These are phyloP conservation scores for Rhodeus uyekii DNA, from an alignment of 2,797 vertebrate genomes.

Conservation along the genomic window DNA sequence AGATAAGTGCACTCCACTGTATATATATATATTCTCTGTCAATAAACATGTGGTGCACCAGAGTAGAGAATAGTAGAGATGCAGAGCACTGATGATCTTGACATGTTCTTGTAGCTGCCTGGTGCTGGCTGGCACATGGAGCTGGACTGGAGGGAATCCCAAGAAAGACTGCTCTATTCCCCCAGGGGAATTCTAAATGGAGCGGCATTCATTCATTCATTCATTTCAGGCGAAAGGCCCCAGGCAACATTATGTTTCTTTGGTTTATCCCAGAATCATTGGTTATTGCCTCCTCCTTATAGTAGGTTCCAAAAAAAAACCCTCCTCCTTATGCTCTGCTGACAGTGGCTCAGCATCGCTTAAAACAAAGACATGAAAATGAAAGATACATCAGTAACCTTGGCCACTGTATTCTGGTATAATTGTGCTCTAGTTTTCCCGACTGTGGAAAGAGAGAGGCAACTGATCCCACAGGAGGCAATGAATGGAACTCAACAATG, in stretches of 20 bases:
- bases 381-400: conserved; percentile 16
- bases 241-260: conserved; percentile 57
- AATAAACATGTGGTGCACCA: not conserved
- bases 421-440: conserved; percentile 37
- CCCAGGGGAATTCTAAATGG: conserved; percentile 54
- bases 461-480: conserved; percentile 37
- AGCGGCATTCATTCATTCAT: conserved; percentile 59
- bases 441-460: conserved; percentile 39
- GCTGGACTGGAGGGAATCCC: conserved; percentile 43
- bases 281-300: conserved; percentile 20
- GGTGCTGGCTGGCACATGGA: conserved; percentile 52
- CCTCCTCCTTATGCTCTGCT: not conserved
- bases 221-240: conserved; percentile 53
- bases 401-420: not conserved
- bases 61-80: not conserved
- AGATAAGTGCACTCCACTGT: no score
- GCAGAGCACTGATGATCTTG: conserved; percentile 14
- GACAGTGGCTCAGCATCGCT: conserved; percentile 20
- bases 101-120: conserved; percentile 50
- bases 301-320: conserved; percentile 24
- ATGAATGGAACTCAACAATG: conserved; percentile 44
- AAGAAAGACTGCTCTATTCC: conserved; percentile 53
- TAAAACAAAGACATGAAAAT: conserved; percentile 32
- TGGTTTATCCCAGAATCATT: conserved; percentile 53
- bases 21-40: not conserved